phyloP scores from a whole-genome alignment of 2,888 invertebrate genomes.

The Agonopterix arenella region DNA sequence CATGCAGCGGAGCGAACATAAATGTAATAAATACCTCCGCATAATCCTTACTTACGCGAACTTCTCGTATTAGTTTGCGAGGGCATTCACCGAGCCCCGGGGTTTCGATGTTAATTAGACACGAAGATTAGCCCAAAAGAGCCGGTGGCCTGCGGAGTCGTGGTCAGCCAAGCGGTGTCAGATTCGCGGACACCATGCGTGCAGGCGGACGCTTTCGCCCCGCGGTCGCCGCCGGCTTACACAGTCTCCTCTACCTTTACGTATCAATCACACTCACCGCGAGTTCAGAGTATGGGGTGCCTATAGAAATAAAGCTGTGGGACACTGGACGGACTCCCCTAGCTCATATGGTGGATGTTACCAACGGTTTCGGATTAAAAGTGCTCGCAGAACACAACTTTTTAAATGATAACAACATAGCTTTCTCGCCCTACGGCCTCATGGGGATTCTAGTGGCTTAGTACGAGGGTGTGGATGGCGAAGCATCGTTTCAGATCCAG shows the following conservation, averaged over 20 bases:
- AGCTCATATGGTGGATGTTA: slow-evolving; percentile 87
- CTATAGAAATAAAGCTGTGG: slow-evolving; percentile 66
- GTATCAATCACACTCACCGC: slow-evolving; percentile 23
- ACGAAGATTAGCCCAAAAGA: slow-evolving; percentile 50
- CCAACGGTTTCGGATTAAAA: slow-evolving; percentile 84
- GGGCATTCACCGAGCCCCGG: slow-evolving; percentile 67
- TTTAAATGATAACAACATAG: slow-evolving; percentile 86
- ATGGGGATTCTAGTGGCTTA: slow-evolving; percentile 87
- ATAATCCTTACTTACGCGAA: neutral
- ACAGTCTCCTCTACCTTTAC: slow-evolving; percentile 20
- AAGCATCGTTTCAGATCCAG: slow-evolving; percentile 83
- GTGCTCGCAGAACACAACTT: slow-evolving; percentile 83
- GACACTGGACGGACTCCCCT: slow-evolving; percentile 75
- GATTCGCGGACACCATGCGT: slow-evolving; percentile 56
- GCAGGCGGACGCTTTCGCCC: slow-evolving; percentile 42
- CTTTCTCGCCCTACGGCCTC: slow-evolving; percentile 89
- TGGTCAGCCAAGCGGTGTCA: slow-evolving; percentile 51
- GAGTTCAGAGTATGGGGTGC: slow-evolving; percentile 46
- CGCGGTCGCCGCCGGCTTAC: slow-evolving; percentile 4
- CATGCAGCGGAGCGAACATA: neutral
- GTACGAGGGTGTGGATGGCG: slow-evolving; percentile 86
- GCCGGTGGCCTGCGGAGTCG: slow-evolving; percentile 21
- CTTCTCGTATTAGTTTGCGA: slow-evolving; percentile 21
- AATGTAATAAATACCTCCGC: neutral
- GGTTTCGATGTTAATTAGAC: slow-evolving; percentile 56